phyloP scores from a whole-genome alignment of 2,888 invertebrate species.

The Polietes domitor region DNA sequence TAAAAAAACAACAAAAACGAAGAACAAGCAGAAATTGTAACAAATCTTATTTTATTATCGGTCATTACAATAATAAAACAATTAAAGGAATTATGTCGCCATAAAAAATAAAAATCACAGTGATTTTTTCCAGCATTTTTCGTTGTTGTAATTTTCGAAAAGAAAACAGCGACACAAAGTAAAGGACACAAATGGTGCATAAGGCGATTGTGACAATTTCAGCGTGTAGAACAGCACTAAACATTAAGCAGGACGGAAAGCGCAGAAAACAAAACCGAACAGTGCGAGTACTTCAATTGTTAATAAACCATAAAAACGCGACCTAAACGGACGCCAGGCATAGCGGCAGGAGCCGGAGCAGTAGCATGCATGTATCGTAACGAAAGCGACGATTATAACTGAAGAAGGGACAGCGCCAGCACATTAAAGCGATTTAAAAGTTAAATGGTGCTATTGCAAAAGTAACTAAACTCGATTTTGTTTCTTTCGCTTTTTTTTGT shows the following conservation, averaged over 20 bases:
- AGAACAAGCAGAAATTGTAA: conserved; percentile 11
- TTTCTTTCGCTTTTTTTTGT: background rate
- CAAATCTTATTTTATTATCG: conserved; percentile 50
- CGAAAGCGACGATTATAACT: conserved; percentile 14
- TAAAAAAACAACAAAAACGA: background rate
- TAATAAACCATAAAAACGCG: conserved; percentile 70
- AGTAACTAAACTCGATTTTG: conserved; percentile 36
- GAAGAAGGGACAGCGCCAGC: conserved; percentile 34
- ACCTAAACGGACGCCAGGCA: conserved; percentile 29
- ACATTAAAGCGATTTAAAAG: conserved; percentile 61
- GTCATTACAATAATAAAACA: conserved; percentile 66
- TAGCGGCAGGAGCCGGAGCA: background rate
- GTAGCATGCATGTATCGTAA: no score
- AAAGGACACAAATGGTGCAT: conserved; percentile 69
- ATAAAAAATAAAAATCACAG: conserved; percentile 71
- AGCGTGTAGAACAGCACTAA: conserved; percentile 65
- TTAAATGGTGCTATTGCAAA: conserved; percentile 60
- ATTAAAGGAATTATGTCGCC: conserved; percentile 75
- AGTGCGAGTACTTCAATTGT: conserved; percentile 50
- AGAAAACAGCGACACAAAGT: conserved; percentile 26
- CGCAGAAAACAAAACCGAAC: background rate
- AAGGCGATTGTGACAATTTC: conserved; percentile 76
- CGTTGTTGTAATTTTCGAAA: background rate
- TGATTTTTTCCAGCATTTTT: background rate
- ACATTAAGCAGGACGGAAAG: conserved; percentile 70